Evolutionary conservation across 2,797 vertebrate genomes (phyloP).

Genomic region (Rhinatrema bivittatum): DNA sequence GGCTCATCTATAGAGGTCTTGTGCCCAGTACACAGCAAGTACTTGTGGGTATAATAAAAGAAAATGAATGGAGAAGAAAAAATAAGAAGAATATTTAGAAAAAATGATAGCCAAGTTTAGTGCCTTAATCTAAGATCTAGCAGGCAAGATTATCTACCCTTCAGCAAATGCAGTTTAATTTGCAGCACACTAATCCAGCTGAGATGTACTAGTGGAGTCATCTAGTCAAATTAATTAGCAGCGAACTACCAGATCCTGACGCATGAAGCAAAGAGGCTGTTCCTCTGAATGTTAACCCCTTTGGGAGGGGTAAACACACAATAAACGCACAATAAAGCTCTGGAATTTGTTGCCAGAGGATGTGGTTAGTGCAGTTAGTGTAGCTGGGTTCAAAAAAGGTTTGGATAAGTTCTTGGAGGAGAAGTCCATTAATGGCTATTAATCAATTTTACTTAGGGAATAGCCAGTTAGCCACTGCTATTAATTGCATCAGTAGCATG

Average conservation of each 20-base stretch:
- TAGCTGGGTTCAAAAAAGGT: too few species aligned
- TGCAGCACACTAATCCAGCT: conserved; percentile 50
- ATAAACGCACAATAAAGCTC: too few species aligned
- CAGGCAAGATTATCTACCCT: conserved; percentile 32
- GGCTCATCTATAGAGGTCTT: too few species aligned
- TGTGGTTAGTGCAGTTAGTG: too few species aligned
- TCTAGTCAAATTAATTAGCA: conserved; percentile 54
- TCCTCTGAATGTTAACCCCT: conserved; percentile 36
- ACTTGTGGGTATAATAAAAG: conserved; percentile 38
- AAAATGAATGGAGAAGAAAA: conserved; percentile 30
- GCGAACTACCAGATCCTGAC: conserved; percentile 45
- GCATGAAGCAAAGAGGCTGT: conserved; percentile 33
- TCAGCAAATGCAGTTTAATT: conserved; percentile 39
- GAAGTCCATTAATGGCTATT: too few species aligned
- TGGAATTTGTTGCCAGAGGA: too few species aligned
- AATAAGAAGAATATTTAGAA: conserved; percentile 29
- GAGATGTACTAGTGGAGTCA: too few species aligned
- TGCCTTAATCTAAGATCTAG: conserved; percentile 44
- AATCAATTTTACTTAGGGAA: too few species aligned
- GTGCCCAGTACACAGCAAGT: conserved; percentile 30
- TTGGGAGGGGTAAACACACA: conserved; percentile 25
- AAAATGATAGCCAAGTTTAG: conserved; percentile 35
- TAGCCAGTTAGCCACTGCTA: too few species aligned
- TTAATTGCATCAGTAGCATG: too few species aligned
- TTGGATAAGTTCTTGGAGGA: too few species aligned